phyloP scores from a whole-genome alignment of 2,888 invertebrate genomes.

The Drosophila anceps region DNA sequence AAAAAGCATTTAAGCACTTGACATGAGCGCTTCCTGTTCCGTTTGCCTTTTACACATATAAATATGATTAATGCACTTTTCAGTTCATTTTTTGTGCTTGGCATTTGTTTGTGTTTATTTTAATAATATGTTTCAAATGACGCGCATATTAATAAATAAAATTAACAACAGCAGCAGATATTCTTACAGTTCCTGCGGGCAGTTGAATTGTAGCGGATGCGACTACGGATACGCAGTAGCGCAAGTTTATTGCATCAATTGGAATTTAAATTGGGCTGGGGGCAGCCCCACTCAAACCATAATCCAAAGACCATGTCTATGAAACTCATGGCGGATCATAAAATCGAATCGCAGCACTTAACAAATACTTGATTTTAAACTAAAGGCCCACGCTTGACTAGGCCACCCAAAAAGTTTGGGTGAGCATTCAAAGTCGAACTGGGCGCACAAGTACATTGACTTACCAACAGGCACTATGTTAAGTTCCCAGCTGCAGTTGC shows the following conservation, averaged over 20 bases:
- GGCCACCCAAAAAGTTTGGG: slow-evolving; percentile 49
- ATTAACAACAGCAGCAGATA: slow-evolving; percentile 41
- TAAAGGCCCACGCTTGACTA: slow-evolving; percentile 71
- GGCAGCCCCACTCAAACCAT: not conserved
- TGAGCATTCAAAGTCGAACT: slow-evolving; percentile 40
- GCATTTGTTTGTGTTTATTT: slow-evolving; percentile 31
- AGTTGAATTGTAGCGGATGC: slow-evolving; percentile 57
- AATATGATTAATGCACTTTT: slow-evolving; percentile 53
- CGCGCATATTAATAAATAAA: slow-evolving; percentile 58
- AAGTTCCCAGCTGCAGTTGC: slow-evolving; percentile 45
- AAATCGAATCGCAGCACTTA: slow-evolving; percentile 71
- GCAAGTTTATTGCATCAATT: slow-evolving; percentile 61
- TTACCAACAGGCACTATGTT: slow-evolving; percentile 47
- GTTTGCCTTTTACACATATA: slow-evolving; percentile 42
- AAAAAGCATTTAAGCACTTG: slow-evolving; percentile 49
- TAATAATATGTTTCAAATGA: slow-evolving; percentile 47
- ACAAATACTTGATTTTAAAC: slow-evolving; percentile 72
- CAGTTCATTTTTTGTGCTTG: slow-evolving; percentile 34
- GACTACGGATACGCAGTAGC: slow-evolving; percentile 56
- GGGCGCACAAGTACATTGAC: slow-evolving; percentile 63
- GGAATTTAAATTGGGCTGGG: slow-evolving; percentile 34
- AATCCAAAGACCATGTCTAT: slow-evolving; percentile 18
- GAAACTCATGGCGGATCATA: slow-evolving; percentile 37
- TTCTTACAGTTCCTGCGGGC: slow-evolving; percentile 57
- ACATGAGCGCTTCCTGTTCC: slow-evolving; percentile 52